Base-by-base conservation (phyloP, 2,888 invertebrate genomes). In the Spatulosminthurus flaviceps region DNA sequence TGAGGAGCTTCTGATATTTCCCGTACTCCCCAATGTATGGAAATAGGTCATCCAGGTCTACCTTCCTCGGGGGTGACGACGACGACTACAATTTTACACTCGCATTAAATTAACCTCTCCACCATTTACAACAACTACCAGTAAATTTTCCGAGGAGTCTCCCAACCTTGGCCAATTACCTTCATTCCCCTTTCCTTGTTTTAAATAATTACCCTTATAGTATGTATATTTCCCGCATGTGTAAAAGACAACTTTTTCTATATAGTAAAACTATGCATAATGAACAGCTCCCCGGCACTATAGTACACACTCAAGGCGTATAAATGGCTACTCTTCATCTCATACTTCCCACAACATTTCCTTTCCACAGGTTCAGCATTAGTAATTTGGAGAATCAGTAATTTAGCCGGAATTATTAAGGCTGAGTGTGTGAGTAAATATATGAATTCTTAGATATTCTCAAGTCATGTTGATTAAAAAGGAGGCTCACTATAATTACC, bases 1-100 rank as follows among this genome's bases (percentile, higher is more conserved):
- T 89, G 81, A 95, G 89, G 76, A 93, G 89, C 87, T 94, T 95
- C 87, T 97, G 96, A 88, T 96, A 96, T 60, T 91, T 90, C 71
- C 96, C 96, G 87, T 95, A 95, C 87, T 96, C 95, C 1, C 96
- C 96, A 81, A 96, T 92, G 86, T 93, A 92, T 0, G 93, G 94
- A 81, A 95, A 88, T 79, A 96, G 89, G 86, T 95, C 95, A 87
- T 96, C 95, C 88, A 95, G 51, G 34, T 79, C 74, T 61, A 72
- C 74, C 26, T 28, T 74, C 69, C 69, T 67, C 24, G 29, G 19
- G 26, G 51, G 4, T 51, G 51, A 51, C 16, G 51, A 51, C 16
- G 51, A 51, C 51, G 51, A 2, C 51, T 51, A 51, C 51, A 51
- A 51, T 51, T 51, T 51, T 19, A 51, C 51, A 51, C 51, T n/a